Evolutionary conservation across 2,797 vertebrate species (phyloP).

Genomic region (Falco berigora): DNA sequence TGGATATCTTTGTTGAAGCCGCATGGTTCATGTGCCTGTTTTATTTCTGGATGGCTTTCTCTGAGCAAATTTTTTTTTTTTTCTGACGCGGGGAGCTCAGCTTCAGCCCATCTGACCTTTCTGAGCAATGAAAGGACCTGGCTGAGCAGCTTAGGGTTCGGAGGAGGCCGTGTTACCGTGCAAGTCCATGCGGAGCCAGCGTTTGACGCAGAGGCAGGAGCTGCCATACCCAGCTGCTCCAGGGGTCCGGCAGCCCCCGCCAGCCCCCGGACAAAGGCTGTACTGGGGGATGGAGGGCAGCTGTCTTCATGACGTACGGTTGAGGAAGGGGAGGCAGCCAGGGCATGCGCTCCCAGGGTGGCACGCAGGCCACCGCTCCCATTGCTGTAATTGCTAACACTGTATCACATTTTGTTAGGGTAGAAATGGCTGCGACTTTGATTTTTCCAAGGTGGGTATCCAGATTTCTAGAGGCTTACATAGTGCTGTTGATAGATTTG

Average conservation of each 20-base stretch:
- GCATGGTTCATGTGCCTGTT: constrained; percentile 5
- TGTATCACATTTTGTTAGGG: accelerated
- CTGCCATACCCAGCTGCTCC: neutral
- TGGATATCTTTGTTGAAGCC: constrained; percentile 68
- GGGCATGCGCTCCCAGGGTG: no score
- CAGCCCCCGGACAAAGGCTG: neutral
- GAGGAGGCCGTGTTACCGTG: neutral
- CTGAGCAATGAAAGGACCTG: neutral
- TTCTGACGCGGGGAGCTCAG: neutral
- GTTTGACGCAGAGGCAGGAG: neutral
- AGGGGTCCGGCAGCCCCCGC: neutral
- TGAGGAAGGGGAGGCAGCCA: neutral
- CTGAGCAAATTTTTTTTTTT: neutral
- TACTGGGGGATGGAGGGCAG: neutral
- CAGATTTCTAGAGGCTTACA: neutral
- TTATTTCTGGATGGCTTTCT: constrained; percentile 66
- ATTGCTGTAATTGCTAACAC: accelerated
- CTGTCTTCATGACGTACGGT: neutral
- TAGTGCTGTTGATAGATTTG: neutral
- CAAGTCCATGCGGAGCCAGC: neutral
- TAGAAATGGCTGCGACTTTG: neutral
- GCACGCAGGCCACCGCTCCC: neutral
- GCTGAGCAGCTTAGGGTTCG: neutral
- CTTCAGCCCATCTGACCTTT: neutral
- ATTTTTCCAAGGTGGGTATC: neutral